Conservation (phyloP, 2,888 invertebrate species). For the Dynastes grantii region DNA sequence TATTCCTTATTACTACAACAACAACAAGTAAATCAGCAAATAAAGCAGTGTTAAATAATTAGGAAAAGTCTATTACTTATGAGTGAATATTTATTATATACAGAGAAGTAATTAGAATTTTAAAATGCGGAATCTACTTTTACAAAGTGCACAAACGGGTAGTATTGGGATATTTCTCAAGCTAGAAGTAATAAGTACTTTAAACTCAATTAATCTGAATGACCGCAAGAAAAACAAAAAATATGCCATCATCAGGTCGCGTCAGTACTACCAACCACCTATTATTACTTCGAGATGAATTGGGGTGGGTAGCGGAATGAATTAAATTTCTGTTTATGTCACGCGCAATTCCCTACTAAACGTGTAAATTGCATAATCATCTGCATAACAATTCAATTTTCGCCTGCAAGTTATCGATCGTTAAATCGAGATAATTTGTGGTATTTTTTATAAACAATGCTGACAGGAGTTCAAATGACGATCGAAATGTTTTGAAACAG, state of each 20-base stretch:
- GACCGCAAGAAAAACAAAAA: slow-evolving; percentile 3
- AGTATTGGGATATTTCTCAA: not conserved
- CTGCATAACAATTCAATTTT: slow-evolving; percentile 15
- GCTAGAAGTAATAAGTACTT: not conserved
- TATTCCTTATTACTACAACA: too few species aligned
- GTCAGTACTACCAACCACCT: not conserved
- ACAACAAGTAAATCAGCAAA: too few species aligned
- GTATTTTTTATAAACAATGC: not conserved
- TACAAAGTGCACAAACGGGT: too few species aligned
- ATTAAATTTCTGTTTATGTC: slow-evolving; percentile 26
- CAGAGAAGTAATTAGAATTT: too few species aligned
- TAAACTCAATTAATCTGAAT: slow-evolving; percentile 1
- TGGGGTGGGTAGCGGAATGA: slow-evolving; percentile 1
- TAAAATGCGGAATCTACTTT: too few species aligned
- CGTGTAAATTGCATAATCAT: slow-evolving; percentile 24
- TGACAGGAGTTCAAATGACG: not conserved
- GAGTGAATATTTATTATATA: too few species aligned
- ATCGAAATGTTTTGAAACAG: not conserved
- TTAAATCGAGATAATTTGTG: not conserved
- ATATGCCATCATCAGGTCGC: not conserved
- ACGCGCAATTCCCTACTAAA: slow-evolving; percentile 13
- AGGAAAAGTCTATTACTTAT: too few species aligned
- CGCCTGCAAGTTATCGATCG: slow-evolving; percentile 7
- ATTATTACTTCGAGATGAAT: not conserved
- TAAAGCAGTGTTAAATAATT: too few species aligned